phyloP scores from a whole-genome alignment of 2,888 invertebrate genomes.

The Dione vanillae region DNA sequence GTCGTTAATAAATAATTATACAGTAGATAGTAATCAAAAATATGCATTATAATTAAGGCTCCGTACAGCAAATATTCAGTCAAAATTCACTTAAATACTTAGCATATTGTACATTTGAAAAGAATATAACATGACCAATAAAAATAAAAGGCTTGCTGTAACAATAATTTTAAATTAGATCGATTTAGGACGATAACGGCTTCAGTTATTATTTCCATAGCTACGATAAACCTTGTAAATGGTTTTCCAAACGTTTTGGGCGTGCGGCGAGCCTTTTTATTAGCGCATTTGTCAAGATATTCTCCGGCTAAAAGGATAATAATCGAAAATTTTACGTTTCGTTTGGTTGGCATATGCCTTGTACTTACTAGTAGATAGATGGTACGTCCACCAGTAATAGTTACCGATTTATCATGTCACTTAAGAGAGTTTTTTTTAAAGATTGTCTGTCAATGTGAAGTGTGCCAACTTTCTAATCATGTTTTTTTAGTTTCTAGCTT shows the following conservation, averaged over 20 bases:
- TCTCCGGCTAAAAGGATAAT: constrained; percentile 71
- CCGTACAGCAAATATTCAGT: not conserved
- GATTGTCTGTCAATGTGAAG: no score
- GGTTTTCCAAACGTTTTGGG: constrained; percentile 81
- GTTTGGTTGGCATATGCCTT: constrained; percentile 75
- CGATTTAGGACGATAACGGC: constrained; percentile 82
- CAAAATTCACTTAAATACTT: not conserved
- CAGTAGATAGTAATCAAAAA: no score
- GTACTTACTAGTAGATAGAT: constrained; percentile 31
- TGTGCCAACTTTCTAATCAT: no score
- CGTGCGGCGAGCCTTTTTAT: constrained; percentile 79
- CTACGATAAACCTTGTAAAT: constrained; percentile 82
- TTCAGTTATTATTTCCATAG: constrained; percentile 82
- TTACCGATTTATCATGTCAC: constrained; percentile 21
- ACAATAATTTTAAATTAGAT: constrained; percentile 83
- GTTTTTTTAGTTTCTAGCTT: no score
- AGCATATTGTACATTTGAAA: not conserved
- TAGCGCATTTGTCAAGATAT: constrained; percentile 83
- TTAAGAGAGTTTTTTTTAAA: no score
- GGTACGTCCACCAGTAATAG: constrained; percentile 26
- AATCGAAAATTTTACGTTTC: constrained; percentile 80
- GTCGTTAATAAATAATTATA: no score
- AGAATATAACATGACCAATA: constrained; percentile 56
- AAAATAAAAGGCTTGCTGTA: constrained; percentile 80
- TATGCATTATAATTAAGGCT: no score